Base-by-base conservation (phyloP, 1,140 invertebrate species). In the Chlorops oryzae region DNA sequence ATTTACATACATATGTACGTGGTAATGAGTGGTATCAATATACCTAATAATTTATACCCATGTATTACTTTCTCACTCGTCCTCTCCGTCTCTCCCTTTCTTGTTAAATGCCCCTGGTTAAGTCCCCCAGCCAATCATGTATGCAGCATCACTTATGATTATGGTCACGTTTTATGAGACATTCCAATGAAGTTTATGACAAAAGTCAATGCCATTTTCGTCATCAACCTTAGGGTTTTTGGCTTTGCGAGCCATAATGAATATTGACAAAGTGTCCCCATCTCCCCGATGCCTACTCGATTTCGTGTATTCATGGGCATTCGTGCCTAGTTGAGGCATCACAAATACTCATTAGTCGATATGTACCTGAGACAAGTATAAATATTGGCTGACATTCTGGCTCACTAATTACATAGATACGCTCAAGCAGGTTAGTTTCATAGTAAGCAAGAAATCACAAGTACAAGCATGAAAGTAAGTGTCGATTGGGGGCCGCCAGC, bases 201-300 rank as follows among this genome's bases (percentile, higher is more conserved):
- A 12, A 18, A 10, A 22, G 21, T 13, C 35, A 38, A 15, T 62
- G 62, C 47, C 44, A n/a, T 13, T 32, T 9, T 9, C 27, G 27
- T 13, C n/a, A n/a, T 13, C 7, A 9, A 7, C n/a, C 7, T 9
- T 32, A n/a, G n/a, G 27, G 7, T 32, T 7, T 9, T 9, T 32
- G 27, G 27, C 27, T 9, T 7, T 9, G 7, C n/a, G 27, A 57
- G 59, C 52, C 58, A 60, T 64, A 64, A 64, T 64, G 62, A 64
- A 65, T 64, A 64, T 64, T 64, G 62, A 64, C 62, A 64, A 65
- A 64, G 62, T n/a, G n/a, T n/a, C n/a, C n/a, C n/a, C n/a, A n/a
- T n/a, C n/a, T n/a, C n/a, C n/a, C n/a, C n/a, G n/a, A n/a, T n/a
- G n/a, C n/a, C n/a, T n/a, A n/a, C n/a, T n/a, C n/a, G n/a, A n/a